Evolutionary conservation across 1,140 invertebrate genomes (phyloP).

Genomic region (Pantala flavescens): DNA sequence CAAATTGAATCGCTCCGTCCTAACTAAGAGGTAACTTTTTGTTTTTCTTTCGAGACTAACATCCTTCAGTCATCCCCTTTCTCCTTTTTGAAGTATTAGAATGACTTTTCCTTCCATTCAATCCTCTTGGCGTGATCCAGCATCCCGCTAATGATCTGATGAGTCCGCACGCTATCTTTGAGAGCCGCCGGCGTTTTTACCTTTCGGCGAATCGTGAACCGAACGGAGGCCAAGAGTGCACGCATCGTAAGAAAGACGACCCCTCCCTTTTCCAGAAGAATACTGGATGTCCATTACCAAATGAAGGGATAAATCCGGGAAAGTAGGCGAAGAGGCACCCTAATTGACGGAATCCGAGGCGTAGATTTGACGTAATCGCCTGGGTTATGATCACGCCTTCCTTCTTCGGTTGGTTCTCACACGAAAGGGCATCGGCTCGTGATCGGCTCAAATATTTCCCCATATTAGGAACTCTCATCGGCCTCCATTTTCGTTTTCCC

Average conservation of each 20-base stretch:
- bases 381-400: neutral
- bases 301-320: neutral
- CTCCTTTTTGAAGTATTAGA: no score
- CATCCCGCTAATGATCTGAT: neutral
- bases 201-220: neutral
- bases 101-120: neutral
- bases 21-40: no score
- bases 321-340: neutral
- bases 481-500: no score
- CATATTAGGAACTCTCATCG: no score
- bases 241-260: neutral
- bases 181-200: neutral
- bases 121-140: neutral
- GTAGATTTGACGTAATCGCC: conserved; percentile 1
- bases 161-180: neutral
- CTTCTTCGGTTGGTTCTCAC: neutral
- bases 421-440: neutral
- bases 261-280: neutral
- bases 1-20: no score
- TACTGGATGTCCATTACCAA: neutral
- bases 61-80: no score
- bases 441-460: no score
- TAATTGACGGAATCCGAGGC: neutral
- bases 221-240: neutral
- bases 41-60: no score